Percentiles rank a stretch among this genome's conserved stretches.
These are phyloP conservation scores for Calliopsis andreniformis DNA, from an alignment of 1,140 invertebrate genomes.

Conservation along the genomic window DNA sequence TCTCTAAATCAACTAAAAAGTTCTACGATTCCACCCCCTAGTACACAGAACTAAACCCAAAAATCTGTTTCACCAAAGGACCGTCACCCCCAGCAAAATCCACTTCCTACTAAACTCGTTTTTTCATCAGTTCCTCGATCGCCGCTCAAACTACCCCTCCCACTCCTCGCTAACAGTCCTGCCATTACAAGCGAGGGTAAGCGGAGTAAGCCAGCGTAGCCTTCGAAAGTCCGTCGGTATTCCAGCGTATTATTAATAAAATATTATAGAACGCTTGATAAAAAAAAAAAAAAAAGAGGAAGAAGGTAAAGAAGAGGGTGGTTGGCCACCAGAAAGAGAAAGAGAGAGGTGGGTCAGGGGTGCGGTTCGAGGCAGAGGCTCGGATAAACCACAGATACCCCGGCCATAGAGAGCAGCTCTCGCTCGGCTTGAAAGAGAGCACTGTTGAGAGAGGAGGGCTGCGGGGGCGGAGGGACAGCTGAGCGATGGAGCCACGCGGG, in stretches of 20 bases:
- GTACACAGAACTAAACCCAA: no score
- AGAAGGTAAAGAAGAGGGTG: background rate
- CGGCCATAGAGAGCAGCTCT: constrained; percentile 48
- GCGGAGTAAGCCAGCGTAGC: constrained; percentile 45
- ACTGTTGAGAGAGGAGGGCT: background rate
- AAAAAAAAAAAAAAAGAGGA: constrained; percentile 42
- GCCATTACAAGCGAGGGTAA: constrained; percentile 19
- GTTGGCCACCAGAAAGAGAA: background rate
- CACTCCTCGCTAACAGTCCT: background rate
- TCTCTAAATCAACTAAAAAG: no score
- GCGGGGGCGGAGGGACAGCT: constrained; percentile 1
- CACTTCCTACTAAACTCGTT: background rate
- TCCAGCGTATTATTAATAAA: constrained; percentile 70
- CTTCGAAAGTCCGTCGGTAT: constrained; percentile 61
- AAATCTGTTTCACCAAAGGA: no score
- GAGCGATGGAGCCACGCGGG: constrained; percentile 10
- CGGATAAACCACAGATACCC: constrained; percentile 73
- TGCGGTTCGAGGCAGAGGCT: constrained; percentile 62
- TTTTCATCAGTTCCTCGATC: constrained; percentile 40
- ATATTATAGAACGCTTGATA: constrained; percentile 70
- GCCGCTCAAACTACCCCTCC: constrained; percentile 30
- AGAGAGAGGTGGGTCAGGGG: constrained; percentile 4
- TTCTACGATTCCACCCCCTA: no score
- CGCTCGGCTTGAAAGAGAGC: constrained; percentile 36
- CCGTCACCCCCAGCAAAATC: no score